phyloP scores from a whole-genome alignment of 2,797 vertebrate species.

The Oryzias dopingdopingensis region DNA sequence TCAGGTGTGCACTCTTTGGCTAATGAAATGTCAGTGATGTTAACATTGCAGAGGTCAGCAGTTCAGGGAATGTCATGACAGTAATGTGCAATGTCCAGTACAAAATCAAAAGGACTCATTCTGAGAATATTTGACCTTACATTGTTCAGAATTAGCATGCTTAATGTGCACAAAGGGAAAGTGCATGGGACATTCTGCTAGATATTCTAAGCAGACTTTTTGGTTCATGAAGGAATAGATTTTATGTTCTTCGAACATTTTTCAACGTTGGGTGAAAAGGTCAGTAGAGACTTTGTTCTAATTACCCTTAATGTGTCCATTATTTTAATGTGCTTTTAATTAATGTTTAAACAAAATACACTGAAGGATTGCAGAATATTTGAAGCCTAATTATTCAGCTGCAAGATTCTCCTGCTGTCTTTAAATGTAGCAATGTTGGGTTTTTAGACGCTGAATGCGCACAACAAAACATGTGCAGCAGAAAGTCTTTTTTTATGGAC shows the following conservation, averaged over 20 bases:
- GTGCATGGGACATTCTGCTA: background rate
- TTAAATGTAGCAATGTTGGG: no score
- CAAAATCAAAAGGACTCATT: background rate
- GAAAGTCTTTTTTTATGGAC: no score
- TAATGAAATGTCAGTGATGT: no score
- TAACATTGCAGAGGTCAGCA: background rate
- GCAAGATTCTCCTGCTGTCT: no score
- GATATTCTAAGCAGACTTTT: background rate
- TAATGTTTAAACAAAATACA: no score
- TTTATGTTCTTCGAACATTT: background rate
- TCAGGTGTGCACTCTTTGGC: no score
- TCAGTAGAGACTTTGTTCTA: background rate
- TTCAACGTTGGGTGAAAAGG: conserved; percentile 3
- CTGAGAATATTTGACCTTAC: background rate
- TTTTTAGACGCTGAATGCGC: no score
- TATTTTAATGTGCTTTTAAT: background rate
- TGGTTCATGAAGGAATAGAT: background rate
- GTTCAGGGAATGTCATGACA: background rate
- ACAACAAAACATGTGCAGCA: no score
- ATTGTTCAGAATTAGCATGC: conserved; percentile 3
- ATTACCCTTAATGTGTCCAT: background rate
- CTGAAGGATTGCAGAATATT: no score
- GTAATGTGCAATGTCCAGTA: background rate
- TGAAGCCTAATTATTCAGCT: no score
- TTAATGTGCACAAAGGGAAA: background rate